Conservation (phyloP, 1,140 invertebrate species). For the Psix sp. region DNA sequence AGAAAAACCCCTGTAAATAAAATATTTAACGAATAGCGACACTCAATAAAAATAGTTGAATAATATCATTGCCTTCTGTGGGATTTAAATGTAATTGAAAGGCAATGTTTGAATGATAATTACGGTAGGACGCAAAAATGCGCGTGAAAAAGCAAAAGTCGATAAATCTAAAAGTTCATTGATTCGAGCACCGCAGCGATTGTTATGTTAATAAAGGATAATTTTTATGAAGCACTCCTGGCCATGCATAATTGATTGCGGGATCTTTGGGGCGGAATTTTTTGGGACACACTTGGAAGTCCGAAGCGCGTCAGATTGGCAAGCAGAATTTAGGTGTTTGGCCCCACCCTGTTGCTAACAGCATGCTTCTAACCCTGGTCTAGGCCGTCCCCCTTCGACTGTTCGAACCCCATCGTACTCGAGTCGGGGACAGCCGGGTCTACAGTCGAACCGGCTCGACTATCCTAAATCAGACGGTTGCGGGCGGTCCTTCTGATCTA, state of each 20-base stretch:
- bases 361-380: slow-evolving; percentile 64
- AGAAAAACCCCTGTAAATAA: no score
- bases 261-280: slow-evolving; percentile 38
- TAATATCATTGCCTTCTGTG: no score
- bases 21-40: no score
- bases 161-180: slow-evolving; percentile 40
- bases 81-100: slow-evolving; percentile 2
- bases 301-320: slow-evolving; percentile 59
- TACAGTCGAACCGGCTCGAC: slow-evolving; percentile 63
- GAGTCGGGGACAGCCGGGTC: slow-evolving; percentile 51
- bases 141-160: slow-evolving; percentile 5
- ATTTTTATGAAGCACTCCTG: slow-evolving; percentile 42
- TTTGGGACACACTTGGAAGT: slow-evolving; percentile 41
- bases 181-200: slow-evolving; percentile 30
- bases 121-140: not conserved
- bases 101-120: slow-evolving; percentile 4
- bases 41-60: no score
- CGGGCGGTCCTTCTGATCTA: slow-evolving; percentile 77
- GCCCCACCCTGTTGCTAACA: slow-evolving; percentile 69
- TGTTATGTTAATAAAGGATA: slow-evolving; percentile 42
- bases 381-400: slow-evolving; percentile 67
- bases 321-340: slow-evolving; percentile 63
- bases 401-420: slow-evolving; percentile 66
- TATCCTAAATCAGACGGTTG: slow-evolving; percentile 76
- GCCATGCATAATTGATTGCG: slow-evolving; percentile 47